These are phyloP conservation scores for Cybosia mesomella DNA, from an alignment of 2,888 invertebrate species.

Conservation along the genomic window DNA sequence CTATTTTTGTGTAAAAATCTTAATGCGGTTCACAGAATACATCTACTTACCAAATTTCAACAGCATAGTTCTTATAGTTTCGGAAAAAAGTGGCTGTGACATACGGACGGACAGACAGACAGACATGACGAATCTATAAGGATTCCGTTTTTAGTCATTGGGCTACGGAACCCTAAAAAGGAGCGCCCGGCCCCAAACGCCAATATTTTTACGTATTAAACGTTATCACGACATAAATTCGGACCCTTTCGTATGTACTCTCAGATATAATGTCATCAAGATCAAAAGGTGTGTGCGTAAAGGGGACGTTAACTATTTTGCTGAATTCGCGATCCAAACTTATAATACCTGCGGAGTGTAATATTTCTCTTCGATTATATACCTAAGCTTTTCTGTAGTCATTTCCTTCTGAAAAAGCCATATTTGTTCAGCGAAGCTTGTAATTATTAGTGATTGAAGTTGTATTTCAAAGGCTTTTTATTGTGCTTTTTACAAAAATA, in stretches of 20 bases:
- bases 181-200: constrained; percentile 25
- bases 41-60: too few relatives aligned
- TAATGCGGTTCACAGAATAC: too few relatives aligned
- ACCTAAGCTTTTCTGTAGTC: constrained; percentile 16
- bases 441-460: constrained; percentile 32
- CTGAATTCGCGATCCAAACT: not conserved
- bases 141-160: too few relatives aligned
- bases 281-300: constrained; percentile 8
- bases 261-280: constrained; percentile 37
- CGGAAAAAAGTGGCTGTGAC: too few relatives aligned
- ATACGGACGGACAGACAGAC: too few relatives aligned
- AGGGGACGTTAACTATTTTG: constrained; percentile 16
- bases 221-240: constrained; percentile 52
- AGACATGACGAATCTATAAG: too few relatives aligned
- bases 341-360: constrained; percentile 11
- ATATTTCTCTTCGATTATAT: constrained; percentile 28
- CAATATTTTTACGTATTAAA: constrained; percentile 50
- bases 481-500: not conserved
- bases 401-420: constrained; percentile 26
- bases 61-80: too few relatives aligned
- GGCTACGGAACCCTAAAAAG: too few relatives aligned
- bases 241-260: constrained; percentile 40
- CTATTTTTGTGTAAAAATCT: too few relatives aligned
- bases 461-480: constrained; percentile 11
- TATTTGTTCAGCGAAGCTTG: constrained; percentile 39